Evolutionary conservation across 2,888 invertebrate species (phyloP).

Genomic region (Drosophila bunnanda): DNA sequence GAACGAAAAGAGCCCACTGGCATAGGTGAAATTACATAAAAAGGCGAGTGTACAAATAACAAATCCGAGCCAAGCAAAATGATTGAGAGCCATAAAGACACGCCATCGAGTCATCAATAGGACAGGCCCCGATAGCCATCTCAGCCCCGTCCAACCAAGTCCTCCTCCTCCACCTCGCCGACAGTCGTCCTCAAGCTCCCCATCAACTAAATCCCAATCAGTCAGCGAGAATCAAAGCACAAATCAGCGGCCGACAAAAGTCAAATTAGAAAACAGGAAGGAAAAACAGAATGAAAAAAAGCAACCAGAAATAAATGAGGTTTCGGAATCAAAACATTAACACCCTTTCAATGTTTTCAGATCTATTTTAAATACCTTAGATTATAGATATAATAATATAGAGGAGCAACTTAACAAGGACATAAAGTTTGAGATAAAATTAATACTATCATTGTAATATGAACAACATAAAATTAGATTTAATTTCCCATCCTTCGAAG

Average conservation of each 20-base stretch:
- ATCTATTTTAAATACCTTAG: not conserved
- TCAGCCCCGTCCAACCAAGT: not conserved
- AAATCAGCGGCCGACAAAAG: conserved; percentile 68
- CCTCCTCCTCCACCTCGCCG: not conserved
- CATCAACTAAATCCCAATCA: conserved; percentile 53
- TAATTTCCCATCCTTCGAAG: not conserved
- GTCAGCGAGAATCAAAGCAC: conserved; percentile 52
- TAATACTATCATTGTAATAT: not conserved
- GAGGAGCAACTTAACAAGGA: too few species aligned
- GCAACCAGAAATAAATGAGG: conserved; percentile 11
- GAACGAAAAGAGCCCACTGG: conserved; percentile 11
- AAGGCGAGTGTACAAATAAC: conserved; percentile 31
- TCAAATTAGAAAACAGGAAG: conserved; percentile 69
- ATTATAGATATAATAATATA: too few species aligned
- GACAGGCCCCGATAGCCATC: conserved; percentile 15
- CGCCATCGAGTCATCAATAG: conserved; percentile 71
- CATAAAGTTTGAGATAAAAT: not conserved
- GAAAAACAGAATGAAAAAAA: conserved; percentile 19
- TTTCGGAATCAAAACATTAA: not conserved
- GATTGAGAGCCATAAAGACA: conserved; percentile 51
- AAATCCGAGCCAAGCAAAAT: conserved; percentile 24
- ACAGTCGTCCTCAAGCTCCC: not conserved
- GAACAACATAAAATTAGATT: too few species aligned
- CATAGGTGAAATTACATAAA: conserved; percentile 33
- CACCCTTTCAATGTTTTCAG: not conserved